Conservation (phyloP, 2,888 invertebrate genomes). For the Apantesis nais region DNA sequence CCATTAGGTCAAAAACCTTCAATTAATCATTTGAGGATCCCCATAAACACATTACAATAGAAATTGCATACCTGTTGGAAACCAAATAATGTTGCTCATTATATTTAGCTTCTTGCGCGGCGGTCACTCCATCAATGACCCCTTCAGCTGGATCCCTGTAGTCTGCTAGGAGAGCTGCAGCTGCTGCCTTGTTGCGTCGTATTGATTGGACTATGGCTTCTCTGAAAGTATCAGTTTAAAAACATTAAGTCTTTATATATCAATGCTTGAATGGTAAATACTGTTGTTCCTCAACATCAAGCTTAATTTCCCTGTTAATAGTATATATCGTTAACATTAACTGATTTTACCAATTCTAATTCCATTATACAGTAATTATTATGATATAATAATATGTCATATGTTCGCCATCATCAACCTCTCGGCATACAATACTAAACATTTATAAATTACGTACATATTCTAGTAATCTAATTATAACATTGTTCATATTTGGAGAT, state of each 20-base stretch:
- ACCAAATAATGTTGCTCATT: slow-evolving; percentile 78
- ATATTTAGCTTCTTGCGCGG: slow-evolving; percentile 82
- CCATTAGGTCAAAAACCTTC: too few species aligned
- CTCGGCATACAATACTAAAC: too few species aligned
- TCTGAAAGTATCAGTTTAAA: slow-evolving; percentile 65
- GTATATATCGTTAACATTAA: not conserved
- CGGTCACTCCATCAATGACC: slow-evolving; percentile 84
- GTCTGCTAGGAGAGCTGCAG: slow-evolving; percentile 89
- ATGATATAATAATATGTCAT: too few species aligned
- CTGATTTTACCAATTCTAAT: too few species aligned
- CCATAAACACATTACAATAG: too few species aligned
- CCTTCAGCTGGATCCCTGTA: slow-evolving; percentile 87
- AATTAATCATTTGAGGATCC: too few species aligned
- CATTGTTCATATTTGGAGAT: too few species aligned
- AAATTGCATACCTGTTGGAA: slow-evolving; percentile 68
- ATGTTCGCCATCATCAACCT: too few species aligned
- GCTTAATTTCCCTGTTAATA: not conserved
- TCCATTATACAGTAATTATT: too few species aligned
- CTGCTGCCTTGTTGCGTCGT: slow-evolving; percentile 88
- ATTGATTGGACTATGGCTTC: slow-evolving; percentile 89
- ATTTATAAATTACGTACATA: too few species aligned
- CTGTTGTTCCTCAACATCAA: not conserved
- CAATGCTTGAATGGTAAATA: not conserved
- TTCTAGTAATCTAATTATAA: too few species aligned
- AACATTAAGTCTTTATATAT: not conserved